Conservation (phyloP, 2,888 invertebrate species). For the Hydrotaea cyrtoneurina region DNA sequence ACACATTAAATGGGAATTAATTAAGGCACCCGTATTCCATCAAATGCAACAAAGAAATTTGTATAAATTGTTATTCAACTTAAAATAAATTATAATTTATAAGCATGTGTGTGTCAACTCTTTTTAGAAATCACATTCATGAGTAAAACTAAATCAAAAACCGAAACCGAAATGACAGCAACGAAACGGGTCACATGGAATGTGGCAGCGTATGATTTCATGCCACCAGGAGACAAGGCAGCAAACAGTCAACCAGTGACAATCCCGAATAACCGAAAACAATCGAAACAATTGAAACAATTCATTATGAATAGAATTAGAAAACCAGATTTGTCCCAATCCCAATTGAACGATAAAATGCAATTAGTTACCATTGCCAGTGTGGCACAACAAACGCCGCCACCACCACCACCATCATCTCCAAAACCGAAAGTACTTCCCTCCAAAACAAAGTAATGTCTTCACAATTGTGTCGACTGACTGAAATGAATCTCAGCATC, state of each 20-base stretch:
- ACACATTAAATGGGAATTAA: constrained; percentile 22
- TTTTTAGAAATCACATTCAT: constrained; percentile 8
- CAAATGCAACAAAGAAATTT: constrained; percentile 10
- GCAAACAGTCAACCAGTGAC: background rate
- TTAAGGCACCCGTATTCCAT: constrained; percentile 24
- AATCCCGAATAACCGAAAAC: background rate
- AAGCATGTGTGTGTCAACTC: constrained; percentile 18
- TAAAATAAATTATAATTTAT: constrained; percentile 35
- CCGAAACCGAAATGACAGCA: constrained; percentile 12
- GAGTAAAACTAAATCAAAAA: background rate
- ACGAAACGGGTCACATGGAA: background rate
- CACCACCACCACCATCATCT: background rate
- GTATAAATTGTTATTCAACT: constrained; percentile 41
- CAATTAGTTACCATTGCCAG: constrained; percentile 40
- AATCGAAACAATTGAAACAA: constrained; percentile 33
- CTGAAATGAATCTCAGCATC: background rate
- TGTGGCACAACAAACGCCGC: background rate
- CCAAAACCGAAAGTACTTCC: background rate
- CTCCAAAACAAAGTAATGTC: constrained; percentile 29
- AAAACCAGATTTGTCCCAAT: constrained; percentile 40
- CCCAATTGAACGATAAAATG: constrained; percentile 63
- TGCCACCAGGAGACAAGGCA: constrained; percentile 13
- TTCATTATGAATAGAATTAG: constrained; percentile 44
- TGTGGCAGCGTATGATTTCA: background rate
- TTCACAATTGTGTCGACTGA: background rate